Base-by-base conservation (phyloP, 2,888 invertebrate genomes). In the Hyles lineata region DNA sequence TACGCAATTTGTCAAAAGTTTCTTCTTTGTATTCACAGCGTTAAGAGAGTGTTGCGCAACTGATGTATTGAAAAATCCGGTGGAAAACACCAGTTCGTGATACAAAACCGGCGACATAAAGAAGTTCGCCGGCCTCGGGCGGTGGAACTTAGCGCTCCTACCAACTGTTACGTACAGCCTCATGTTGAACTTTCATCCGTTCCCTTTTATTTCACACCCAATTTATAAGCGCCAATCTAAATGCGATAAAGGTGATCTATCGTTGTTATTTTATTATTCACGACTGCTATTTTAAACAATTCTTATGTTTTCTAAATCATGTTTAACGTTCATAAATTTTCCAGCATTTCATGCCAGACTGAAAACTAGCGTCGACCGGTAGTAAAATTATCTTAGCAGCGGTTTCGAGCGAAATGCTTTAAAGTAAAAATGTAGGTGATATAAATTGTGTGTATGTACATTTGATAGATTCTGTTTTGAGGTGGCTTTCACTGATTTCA, bases 131-230 rank as follows among this genome's bases (percentile, higher is more conserved):
- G 75, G 82, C 80, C 83, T 74, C 80, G 78, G 80, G 81, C 87
- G 81, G 78, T 76, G 76, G 82, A 85, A 85, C 80, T 85, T 83
- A 76, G 76, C 75, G 72, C 76, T 75, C 73, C 75, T 78, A 82
- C 81, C 85, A 84, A 85, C 86, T 86, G 83, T 80, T 83, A 77
- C 80, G 78, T 83, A 77, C 67, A 43, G 23, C 62, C 75, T 79
- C 82, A 79, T 85, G 86, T 85, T 80, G 80, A 91, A 91, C 87
- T 92, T 92, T 88, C 79, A 85, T 80, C 83, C 87, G 87, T 85
- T 88, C 85, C 84, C 87, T 89, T 92, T 91, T 91, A 90, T 90
- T 91, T 88, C 86, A 88, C 87, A 89, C 86, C 84, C 86, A 88
- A 91, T 91, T 90, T 90, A 88, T 88, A 72, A 72, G 23, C 29